Conservation (phyloP, 1,140 invertebrate genomes). For the Drosophila nasuta region DNA sequence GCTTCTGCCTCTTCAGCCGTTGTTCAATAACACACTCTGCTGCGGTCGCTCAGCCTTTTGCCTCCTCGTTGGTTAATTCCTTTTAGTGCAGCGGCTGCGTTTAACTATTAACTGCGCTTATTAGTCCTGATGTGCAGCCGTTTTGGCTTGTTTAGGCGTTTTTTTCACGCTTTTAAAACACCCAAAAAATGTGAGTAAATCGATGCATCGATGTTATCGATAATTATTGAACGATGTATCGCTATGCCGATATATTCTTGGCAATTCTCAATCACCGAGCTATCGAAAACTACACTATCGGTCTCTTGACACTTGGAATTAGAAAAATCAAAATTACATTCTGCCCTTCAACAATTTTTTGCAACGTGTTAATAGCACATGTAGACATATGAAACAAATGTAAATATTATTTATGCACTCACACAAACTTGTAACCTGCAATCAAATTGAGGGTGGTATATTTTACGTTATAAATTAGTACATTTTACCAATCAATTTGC, state of each 20-base stretch:
- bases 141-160: slow-evolving; percentile 69
- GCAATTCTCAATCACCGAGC: background rate
- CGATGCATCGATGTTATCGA: slow-evolving; percentile 71
- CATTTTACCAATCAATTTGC: background rate
- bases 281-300: slow-evolving; percentile 1
- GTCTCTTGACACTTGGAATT: too few relatives aligned
- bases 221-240: slow-evolving; percentile 48
- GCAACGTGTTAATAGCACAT: too few relatives aligned
- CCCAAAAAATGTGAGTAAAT: slow-evolving; percentile 78
- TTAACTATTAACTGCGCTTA: slow-evolving; percentile 55
- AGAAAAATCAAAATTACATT: too few relatives aligned
- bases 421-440: too few relatives aligned
- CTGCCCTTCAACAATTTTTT: too few relatives aligned
- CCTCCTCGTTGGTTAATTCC: slow-evolving; percentile 17
- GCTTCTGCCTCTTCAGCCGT: slow-evolving; percentile 52
- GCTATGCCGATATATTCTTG: background rate
- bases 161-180: slow-evolving; percentile 79
- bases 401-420: too few relatives aligned
- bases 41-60: slow-evolving; percentile 36
- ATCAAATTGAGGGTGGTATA: background rate
- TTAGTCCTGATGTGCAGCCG: slow-evolving; percentile 42
- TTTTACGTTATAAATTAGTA: background rate
- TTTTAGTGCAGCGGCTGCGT: slow-evolving; percentile 27
- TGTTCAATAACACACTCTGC: slow-evolving; percentile 67
- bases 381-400: too few relatives aligned